phyloP scores from a whole-genome alignment of 2,113 vertebrate species.

The Panthera tigris region DNA sequence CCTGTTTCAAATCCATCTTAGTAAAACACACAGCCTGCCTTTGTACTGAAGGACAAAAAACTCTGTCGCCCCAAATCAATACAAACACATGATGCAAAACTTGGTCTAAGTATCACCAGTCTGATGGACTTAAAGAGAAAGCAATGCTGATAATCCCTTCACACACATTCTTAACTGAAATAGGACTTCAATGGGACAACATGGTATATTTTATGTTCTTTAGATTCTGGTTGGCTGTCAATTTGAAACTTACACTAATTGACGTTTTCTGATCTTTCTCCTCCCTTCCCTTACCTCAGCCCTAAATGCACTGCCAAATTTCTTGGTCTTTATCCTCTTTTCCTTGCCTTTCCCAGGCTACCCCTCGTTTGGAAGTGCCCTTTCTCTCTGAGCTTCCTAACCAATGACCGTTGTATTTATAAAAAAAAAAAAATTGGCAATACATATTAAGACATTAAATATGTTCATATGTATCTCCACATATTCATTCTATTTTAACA shows the following conservation, averaged over 20 bases:
- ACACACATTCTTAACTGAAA: background rate
- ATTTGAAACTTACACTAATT: background rate
- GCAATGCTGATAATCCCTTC: background rate
- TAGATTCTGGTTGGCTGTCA: background rate
- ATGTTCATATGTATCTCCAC: background rate
- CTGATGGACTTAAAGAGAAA: background rate
- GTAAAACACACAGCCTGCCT: background rate
- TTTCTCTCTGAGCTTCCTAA: background rate
- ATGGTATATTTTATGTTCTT: background rate
- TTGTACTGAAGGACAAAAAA: background rate
- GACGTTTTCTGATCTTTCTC: background rate
- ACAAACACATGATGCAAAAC: background rate
- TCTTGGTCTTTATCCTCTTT: background rate
- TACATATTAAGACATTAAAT: background rate
- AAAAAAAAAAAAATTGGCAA: background rate
- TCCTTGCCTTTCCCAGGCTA: background rate
- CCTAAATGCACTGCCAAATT: background rate
- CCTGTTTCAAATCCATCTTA: background rate
- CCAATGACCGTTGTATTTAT: background rate
- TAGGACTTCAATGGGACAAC: background rate
- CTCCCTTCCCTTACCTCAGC: background rate
- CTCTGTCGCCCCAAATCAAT: background rate
- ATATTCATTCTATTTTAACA: background rate
- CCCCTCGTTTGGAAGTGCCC: background rate
- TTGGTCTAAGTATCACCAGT: background rate